A percentile compares a stretch with the other conserved stretches of the same genome.
Evolutionary conservation across 2,113 vertebrate species (phyloP).

Genomic region (Colinus virginianus): DNA sequence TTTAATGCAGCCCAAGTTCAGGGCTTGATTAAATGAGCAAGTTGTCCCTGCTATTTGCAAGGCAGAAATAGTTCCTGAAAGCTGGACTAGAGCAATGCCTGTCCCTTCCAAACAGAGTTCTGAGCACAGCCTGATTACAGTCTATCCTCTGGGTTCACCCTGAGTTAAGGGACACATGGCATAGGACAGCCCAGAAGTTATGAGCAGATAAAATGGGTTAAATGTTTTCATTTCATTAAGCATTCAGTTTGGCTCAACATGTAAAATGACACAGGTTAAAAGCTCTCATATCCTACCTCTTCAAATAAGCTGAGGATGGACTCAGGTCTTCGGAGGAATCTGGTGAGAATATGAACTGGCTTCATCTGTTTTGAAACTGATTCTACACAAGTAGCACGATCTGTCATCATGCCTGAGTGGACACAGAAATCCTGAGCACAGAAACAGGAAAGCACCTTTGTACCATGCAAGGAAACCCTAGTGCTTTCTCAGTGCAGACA

Average conservation of each 20-base stretch:
- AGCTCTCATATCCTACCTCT: not conserved
- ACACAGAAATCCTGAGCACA: not conserved
- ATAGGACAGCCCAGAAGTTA: not conserved
- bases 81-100: not conserved
- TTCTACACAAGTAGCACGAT: rapidly evolving
- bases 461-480: not conserved
- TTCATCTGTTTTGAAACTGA: not conserved
- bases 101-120: not conserved
- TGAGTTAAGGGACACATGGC: not conserved
- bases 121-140: not conserved
- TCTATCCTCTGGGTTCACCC: not conserved
- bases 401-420: not conserved
- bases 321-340: not conserved
- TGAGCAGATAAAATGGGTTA: not conserved
- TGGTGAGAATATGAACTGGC: not conserved
- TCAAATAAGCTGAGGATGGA: not conserved
- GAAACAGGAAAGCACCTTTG: not conserved
- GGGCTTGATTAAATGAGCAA: not conserved
- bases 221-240: not conserved
- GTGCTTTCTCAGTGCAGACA: not conserved
- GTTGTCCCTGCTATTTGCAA: not conserved
- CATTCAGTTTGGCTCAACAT: not conserved
- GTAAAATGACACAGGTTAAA: conserved; percentile 14
- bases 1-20: not conserved
- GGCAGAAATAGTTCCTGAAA: not conserved